phyloP scores from a whole-genome alignment of 1,140 invertebrate genomes.

The Augochlora pura region DNA sequence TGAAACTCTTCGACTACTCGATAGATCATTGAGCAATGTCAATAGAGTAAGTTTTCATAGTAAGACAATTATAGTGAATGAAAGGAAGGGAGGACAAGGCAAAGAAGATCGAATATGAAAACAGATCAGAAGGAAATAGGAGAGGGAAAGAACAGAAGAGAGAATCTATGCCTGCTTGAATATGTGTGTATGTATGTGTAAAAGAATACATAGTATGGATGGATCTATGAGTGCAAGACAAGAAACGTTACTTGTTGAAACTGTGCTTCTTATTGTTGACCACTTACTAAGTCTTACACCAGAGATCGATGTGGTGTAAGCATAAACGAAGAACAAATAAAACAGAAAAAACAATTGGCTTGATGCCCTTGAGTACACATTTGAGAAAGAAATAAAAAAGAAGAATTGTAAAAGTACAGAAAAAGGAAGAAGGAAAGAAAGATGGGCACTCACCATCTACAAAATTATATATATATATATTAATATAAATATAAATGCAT shows the following conservation, averaged over 20 bases:
- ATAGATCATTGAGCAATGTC: constrained; percentile 69
- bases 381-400: constrained; percentile 1
- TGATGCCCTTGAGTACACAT: constrained; percentile 21
- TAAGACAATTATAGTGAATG: constrained; percentile 47
- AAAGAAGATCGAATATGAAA: neutral
- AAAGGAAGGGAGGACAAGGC: neutral
- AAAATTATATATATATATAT: constrained; percentile 41
- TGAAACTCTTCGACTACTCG: constrained; percentile 56
- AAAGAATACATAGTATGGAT: constrained; percentile 3
- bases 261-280: constrained; percentile 71
- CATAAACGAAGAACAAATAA: constrained; percentile 2
- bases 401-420: neutral
- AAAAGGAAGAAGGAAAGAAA: constrained; percentile 23
- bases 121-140: neutral
- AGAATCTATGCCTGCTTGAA: neutral
- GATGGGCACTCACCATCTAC: constrained; percentile 62
- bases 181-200: neutral
- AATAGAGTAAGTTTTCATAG: constrained; percentile 67
- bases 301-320: constrained; percentile 24
- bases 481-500: no score
- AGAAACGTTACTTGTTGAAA: constrained; percentile 73
- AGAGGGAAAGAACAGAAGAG: constrained; percentile 1
- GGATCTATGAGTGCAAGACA: constrained; percentile 15
- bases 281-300: constrained; percentile 66
- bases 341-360: constrained; percentile 9